A percentile compares a stretch with the other conserved stretches of the same genome.
Conservation (phyloP, 2,888 invertebrate genomes). For the Cryptus armator region DNA sequence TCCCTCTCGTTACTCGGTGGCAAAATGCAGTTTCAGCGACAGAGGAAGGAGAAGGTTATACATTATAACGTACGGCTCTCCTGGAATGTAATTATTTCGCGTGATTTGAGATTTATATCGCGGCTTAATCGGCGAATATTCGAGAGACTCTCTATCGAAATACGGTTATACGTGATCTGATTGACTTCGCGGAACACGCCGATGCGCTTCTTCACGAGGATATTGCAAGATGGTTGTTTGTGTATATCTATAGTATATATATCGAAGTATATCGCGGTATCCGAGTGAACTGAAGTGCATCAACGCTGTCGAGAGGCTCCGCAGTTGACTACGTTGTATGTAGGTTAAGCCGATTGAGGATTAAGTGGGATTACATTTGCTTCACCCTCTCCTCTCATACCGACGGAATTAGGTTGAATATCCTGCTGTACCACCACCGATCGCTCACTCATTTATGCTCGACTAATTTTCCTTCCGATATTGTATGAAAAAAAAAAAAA, state of each 20-base stretch:
- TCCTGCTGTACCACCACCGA: conserved; percentile 55
- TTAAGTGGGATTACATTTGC: conserved; percentile 74
- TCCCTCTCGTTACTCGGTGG: not conserved
- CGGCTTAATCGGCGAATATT: conserved; percentile 14
- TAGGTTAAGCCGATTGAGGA: conserved; percentile 76
- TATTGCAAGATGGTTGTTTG: not conserved
- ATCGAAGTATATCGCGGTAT: conserved; percentile 33
- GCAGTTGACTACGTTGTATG: conserved; percentile 69
- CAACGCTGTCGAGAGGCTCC: conserved; percentile 56
- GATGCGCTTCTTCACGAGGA: conserved; percentile 4
- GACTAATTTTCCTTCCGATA: conserved; percentile 3
- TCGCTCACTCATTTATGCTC: conserved; percentile 39
- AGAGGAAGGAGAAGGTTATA: not conserved
- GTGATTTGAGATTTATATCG: conserved; percentile 16
- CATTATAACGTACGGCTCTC: not conserved
- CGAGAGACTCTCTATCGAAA: conserved; percentile 6
- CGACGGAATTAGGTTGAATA: conserved; percentile 73
- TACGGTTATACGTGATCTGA: not conserved
- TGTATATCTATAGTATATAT: conserved; percentile 23
- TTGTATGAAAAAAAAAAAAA: not conserved
- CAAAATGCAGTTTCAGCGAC: not conserved
- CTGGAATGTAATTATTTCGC: conserved; percentile 27
- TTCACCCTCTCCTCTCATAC: conserved; percentile 54
- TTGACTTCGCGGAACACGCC: not conserved
- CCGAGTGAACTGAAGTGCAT: conserved; percentile 52